phyloP scores from a whole-genome alignment of 2,113 vertebrate species.

The Dromiciops gliroides region DNA sequence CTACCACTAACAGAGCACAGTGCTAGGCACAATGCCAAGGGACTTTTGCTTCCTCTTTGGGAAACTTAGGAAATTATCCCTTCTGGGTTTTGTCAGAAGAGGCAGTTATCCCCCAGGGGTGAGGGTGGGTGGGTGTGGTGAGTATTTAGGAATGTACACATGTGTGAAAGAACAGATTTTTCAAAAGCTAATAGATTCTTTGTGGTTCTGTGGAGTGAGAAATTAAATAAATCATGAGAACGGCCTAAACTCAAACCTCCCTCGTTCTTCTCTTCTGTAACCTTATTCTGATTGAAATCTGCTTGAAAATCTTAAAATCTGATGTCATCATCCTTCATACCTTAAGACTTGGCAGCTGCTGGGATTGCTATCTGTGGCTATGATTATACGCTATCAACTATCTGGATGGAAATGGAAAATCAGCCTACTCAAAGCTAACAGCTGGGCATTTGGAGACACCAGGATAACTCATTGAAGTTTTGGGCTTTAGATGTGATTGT shows the following conservation, averaged over 20 bases:
- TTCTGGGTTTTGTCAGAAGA: not conserved
- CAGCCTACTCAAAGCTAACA: conserved; percentile 15
- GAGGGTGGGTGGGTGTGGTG: not conserved
- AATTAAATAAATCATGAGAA: not conserved
- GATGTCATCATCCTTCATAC: not conserved
- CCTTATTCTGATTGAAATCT: not conserved
- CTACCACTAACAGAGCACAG: not conserved
- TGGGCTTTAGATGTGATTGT: conserved; percentile 2
- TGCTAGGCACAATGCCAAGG: not conserved
- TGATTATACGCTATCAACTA: not conserved
- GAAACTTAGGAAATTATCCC: conserved; percentile 14
- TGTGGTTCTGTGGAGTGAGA: not conserved
- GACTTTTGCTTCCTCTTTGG: not conserved
- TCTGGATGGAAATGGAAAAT: conserved; percentile 14
- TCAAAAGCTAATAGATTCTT: not conserved
- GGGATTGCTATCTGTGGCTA: not conserved
- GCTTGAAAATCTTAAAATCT: conserved; percentile 21
- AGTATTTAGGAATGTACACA: not conserved
- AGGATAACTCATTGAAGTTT: conserved; percentile 9
- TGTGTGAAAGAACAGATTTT: conserved; percentile 2
- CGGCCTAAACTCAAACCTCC: not conserved
- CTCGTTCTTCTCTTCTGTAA: not conserved
- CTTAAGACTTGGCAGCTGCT: not conserved
- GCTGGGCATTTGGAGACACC: not conserved
- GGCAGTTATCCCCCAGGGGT: not conserved